Base-by-base conservation (phyloP, 2,888 invertebrate genomes). In the Eugnorisma glareosa region DNA sequence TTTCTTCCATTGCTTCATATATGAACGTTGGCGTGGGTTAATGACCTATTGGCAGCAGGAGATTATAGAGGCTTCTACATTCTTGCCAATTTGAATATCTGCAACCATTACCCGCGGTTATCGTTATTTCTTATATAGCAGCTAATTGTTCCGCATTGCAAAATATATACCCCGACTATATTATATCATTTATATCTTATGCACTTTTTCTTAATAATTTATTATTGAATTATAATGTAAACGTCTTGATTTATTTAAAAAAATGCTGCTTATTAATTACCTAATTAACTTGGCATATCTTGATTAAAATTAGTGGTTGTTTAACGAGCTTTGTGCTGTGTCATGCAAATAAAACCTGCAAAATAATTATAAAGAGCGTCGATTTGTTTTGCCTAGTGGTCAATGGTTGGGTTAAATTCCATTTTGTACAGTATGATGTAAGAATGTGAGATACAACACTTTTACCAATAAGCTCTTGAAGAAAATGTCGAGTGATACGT, bases 401-500 rank as follows among this genome's bases (percentile, higher is more conserved):
- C 35, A 15, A 40, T 24, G 15, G 13, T 48, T 85, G 21, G 21
- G 37, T 70, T 70, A 31, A 57, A 81, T 64, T 54, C 43, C 43
- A 40, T 64, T 63, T 48, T 79, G 40, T 68, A 67, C 13, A 31
- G 31, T 70, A 31, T 84, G 76, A 82, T 67, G 79, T 73, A 84
- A 84, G 61, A 63, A 75, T 64, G 35, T 78, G 57, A 83, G 64
- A 69, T 75, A 54, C 68, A 82, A 70, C 61, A 69, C 69, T 69
- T 82, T 68, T 80, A 77, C 68, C 67, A 76, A 69, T 73, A 75
- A 77, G 67, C 68, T 83, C 76, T 76, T 54, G 45, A 81, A 70
- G 73, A 79, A 86, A 85, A 87, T 86, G 85, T 86, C 87, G 79
- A 86, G 81, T 83, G 83, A 73, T 75, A 75, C 70, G 85, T 85